These are phyloP conservation scores for Rhodeus uyekii DNA, from an alignment of 2,797 vertebrate species.

Conservation along the genomic window DNA sequence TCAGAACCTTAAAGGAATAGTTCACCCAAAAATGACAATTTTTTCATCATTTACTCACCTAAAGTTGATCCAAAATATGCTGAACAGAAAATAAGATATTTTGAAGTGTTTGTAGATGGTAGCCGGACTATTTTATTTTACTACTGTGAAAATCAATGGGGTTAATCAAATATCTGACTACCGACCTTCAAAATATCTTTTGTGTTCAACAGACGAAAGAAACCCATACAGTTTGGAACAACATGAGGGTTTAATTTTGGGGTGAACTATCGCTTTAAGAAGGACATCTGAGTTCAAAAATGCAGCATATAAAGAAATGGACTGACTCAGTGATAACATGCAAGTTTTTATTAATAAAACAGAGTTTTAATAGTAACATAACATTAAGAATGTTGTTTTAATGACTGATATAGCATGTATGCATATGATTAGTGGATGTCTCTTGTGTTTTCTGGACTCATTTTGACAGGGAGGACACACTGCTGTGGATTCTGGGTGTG, in stretches of 20 bases:
- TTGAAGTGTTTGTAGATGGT: not conserved
- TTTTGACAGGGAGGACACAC: constrained; percentile 63
- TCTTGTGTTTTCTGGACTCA: not conserved
- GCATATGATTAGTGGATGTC: not conserved
- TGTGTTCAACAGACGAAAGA: too few species aligned
- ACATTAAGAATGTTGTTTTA: not conserved
- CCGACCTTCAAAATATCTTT: too few species aligned
- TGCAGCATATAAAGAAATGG: not conserved
- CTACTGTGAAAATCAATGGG: too few species aligned
- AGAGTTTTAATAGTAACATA: not conserved
- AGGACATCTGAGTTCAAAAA: not conserved
- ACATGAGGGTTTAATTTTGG: too few species aligned
- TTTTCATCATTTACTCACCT: not conserved
- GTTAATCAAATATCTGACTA: too few species aligned
- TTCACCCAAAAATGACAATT: not conserved
- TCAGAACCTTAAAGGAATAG: not conserved
- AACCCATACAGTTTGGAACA: too few species aligned
- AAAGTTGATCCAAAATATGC: too few species aligned
- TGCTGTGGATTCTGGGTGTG: constrained; percentile 65
- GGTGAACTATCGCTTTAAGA: not conserved
- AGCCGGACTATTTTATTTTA: too few species aligned
- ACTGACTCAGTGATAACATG: not conserved
- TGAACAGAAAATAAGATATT: not conserved
- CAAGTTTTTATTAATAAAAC: not conserved
- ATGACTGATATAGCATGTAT: not conserved